Percentiles rank a stretch among this genome's conserved stretches.
These are phyloP conservation scores for Drosophila recens DNA, from an alignment of 2,888 invertebrate genomes.

Conservation along the genomic window DNA sequence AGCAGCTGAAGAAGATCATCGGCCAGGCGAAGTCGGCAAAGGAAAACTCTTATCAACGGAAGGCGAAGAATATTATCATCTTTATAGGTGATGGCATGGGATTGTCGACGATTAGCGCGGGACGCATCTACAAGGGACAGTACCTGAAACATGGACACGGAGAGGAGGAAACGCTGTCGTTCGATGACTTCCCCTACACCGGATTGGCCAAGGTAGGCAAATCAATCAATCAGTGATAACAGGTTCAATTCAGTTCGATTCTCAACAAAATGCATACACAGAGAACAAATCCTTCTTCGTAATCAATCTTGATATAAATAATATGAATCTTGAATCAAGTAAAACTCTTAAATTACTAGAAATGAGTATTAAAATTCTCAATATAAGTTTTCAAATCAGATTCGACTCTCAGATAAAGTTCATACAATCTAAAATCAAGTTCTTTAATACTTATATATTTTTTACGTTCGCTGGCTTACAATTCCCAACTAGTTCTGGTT, in stretches of 20 bases:
- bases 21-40: constrained; percentile 84
- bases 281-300: too few species aligned
- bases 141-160: constrained; percentile 85
- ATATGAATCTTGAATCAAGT: too few species aligned
- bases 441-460: too few species aligned
- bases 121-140: constrained; percentile 88
- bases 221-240: neutral
- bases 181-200: constrained; percentile 88
- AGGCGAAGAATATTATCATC: constrained; percentile 88
- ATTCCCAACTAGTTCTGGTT: too few species aligned
- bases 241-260: neutral
- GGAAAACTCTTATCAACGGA: constrained; percentile 64
- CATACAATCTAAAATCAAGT: too few species aligned
- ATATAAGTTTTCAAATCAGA: too few species aligned
- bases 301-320: too few species aligned
- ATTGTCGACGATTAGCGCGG: constrained; percentile 88
- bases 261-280: neutral
- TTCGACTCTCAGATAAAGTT: too few species aligned
- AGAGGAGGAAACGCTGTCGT: constrained; percentile 87
- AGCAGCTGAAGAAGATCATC: constrained; percentile 84
- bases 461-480: too few species aligned
- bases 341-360: too few species aligned
- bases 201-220: constrained; percentile 87
- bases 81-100: constrained; percentile 91
- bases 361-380: too few species aligned